Base-by-base conservation (phyloP, 2,113 vertebrate genomes). In the Thalassoma bifasciatum region DNA sequence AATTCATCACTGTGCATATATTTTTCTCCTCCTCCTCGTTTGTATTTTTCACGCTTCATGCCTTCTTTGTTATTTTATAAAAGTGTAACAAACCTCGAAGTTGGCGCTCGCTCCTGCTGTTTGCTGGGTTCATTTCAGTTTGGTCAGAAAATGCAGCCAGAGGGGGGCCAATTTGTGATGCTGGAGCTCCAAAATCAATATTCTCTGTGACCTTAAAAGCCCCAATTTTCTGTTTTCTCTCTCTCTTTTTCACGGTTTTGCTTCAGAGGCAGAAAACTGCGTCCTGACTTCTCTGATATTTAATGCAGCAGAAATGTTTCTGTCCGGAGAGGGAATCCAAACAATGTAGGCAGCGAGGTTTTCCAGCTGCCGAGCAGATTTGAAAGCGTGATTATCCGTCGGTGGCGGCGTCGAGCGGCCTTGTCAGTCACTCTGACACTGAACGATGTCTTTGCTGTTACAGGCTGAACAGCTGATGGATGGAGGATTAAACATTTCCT, bases 351-450 rank as follows among this genome's bases (percentile, higher is more conserved):
- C 51, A 50, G 37, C 62, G 68, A 75, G 49, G 72, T 54, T 83
- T 81, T 66, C 37, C 14, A 64, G 69, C 63, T 64, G 37, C 56
- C 63, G 34, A 44, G 30, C 61, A 36, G 21, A 78, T 78, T 81
- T 67, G 49, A 86, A 75, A 51, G 71, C 38, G 82, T 80, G 58
- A 82, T 87, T 80, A 79, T 72, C 81, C 81, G 69, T 77, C 86
- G 69, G 53, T 22, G 6, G 2, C n/a, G 49, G n/a, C 44, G 64
- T 79, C 63, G 76, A 79, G 72, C 70, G 34, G 53, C 50, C 79
- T n/a, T 72, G 71, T 73, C 83, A 67, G 51, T 79, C 85, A 84
- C 11, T 62, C 22, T 83, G 80, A 82, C 80, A 76, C 21, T 56
- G 50, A 70, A 44, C 60, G 82, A 78, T 50, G 50, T 40, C 53